phyloP scores from a whole-genome alignment of 2,113 vertebrate species.

The Dasyurus viverrinus region DNA sequence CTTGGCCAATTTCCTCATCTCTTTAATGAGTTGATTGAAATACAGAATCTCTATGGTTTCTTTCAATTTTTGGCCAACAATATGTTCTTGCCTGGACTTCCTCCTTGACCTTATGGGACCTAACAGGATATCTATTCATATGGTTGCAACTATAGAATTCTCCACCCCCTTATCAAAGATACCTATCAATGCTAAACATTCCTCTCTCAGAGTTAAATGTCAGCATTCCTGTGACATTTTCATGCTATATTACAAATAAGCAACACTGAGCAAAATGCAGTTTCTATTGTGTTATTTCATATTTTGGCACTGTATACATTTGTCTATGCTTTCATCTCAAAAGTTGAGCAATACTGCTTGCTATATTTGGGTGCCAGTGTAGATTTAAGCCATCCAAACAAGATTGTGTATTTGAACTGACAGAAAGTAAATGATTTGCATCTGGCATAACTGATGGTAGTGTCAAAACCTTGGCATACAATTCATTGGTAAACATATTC shows the following conservation, averaged over 20 bases:
- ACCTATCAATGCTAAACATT: background rate
- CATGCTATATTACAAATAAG: slow-evolving; percentile 63
- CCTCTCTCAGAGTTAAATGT: slow-evolving; percentile 44
- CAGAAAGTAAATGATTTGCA: slow-evolving; percentile 89
- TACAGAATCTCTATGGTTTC: background rate
- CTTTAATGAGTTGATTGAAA: background rate
- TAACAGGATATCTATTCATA: slow-evolving; percentile 5
- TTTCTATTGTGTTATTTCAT: slow-evolving; percentile 69
- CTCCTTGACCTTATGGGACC: slow-evolving; percentile 18
- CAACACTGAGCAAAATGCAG: slow-evolving; percentile 68
- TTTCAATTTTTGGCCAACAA: background rate
- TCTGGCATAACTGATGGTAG: slow-evolving; percentile 87
- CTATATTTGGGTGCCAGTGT: slow-evolving; percentile 82
- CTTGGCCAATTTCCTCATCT: background rate
- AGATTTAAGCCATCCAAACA: slow-evolving; percentile 86
- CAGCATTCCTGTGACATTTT: slow-evolving; percentile 23
- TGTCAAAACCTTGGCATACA: slow-evolving; percentile 86
- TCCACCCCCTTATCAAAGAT: background rate
- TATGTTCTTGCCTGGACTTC: background rate
- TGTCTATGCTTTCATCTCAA: slow-evolving; percentile 76
- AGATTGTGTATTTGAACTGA: slow-evolving; percentile 84
- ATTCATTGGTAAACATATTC: slow-evolving; percentile 84
- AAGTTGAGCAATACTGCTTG: slow-evolving; percentile 77
- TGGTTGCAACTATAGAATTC: slow-evolving; percentile 32
- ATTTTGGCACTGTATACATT: slow-evolving; percentile 76